phyloP scores from a whole-genome alignment of 2,888 invertebrate species.

The Scaptomyza polygonia region DNA sequence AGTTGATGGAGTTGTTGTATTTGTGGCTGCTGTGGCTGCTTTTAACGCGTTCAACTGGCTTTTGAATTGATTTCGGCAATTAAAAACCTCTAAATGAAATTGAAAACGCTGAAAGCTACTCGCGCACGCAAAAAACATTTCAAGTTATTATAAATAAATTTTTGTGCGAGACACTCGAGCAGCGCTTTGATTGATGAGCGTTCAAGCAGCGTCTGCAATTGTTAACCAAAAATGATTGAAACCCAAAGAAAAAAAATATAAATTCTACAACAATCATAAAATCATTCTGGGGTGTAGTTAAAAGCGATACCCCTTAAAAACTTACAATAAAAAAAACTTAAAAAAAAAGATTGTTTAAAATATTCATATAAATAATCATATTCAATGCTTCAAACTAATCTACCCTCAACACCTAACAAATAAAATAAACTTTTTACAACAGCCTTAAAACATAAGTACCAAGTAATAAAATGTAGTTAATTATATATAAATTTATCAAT shows the following conservation, averaged over 20 bases:
- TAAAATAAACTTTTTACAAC: too few species aligned
- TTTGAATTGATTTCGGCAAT: constrained; percentile 79
- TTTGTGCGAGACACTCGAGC: constrained; percentile 66
- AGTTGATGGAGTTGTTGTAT: constrained; percentile 22
- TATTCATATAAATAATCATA: too few species aligned
- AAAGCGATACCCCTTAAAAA: neutral
- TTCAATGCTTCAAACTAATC: too few species aligned
- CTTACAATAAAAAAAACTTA: neutral
- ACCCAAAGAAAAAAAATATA: neutral
- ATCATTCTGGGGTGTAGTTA: neutral
- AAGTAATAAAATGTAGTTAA: neutral
- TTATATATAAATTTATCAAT: too few species aligned
- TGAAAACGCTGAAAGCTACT: constrained; percentile 71
- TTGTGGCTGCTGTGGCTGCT: constrained; percentile 59
- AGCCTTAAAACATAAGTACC: neutral
- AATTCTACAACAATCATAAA: neutral
- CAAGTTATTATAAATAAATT: constrained; percentile 74
- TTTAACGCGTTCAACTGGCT: constrained; percentile 78
- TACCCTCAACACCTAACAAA: too few species aligned
- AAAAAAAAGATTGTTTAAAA: too few species aligned
- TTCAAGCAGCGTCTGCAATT: constrained; percentile 64
- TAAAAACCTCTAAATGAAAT: constrained; percentile 75
- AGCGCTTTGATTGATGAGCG: constrained; percentile 69
- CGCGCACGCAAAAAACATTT: constrained; percentile 56
- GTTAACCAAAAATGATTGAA: constrained; percentile 46